Evolutionary conservation across 2,113 vertebrate genomes (phyloP).

Genomic region (Oncorhynchus mykiss): DNA sequence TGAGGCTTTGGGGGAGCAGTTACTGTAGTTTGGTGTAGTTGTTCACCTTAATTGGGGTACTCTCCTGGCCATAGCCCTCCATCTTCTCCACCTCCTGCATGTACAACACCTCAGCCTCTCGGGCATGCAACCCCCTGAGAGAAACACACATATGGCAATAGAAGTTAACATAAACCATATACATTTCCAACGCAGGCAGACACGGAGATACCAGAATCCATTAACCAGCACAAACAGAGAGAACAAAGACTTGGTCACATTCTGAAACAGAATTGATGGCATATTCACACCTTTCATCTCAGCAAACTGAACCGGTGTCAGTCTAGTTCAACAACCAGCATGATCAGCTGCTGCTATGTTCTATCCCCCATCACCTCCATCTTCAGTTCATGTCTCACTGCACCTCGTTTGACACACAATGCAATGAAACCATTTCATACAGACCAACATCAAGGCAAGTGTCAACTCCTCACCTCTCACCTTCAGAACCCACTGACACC

Average conservation of each 20-base stretch:
- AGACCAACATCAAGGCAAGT: not conserved
- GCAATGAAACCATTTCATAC: not conserved
- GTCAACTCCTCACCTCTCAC: conserved; percentile 3
- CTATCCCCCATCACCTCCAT: not conserved
- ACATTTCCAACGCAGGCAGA: not conserved
- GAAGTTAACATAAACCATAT: not conserved
- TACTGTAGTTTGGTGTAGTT: not conserved
- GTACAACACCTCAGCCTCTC: conserved; percentile 93
- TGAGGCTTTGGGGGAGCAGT: not conserved
- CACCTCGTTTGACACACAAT: not conserved
- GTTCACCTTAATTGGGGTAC: conserved; percentile 90
- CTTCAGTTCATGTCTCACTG: not conserved
- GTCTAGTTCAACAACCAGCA: not conserved
- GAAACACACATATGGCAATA: not conserved
- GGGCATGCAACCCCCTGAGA: conserved; percentile 84
- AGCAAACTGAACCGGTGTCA: not conserved
- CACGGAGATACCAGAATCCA: no score
- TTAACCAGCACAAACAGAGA: no score
- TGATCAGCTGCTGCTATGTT: not conserved
- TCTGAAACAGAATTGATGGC: not conserved
- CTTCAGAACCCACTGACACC: not conserved
- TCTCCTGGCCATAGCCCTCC: conserved; percentile 95
- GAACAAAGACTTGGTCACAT: no score
- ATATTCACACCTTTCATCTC: no score
- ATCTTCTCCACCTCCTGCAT: conserved; percentile 97